These are phyloP conservation scores for Cheilosia grossa DNA, from an alignment of 2,888 invertebrate genomes.

Conservation along the genomic window DNA sequence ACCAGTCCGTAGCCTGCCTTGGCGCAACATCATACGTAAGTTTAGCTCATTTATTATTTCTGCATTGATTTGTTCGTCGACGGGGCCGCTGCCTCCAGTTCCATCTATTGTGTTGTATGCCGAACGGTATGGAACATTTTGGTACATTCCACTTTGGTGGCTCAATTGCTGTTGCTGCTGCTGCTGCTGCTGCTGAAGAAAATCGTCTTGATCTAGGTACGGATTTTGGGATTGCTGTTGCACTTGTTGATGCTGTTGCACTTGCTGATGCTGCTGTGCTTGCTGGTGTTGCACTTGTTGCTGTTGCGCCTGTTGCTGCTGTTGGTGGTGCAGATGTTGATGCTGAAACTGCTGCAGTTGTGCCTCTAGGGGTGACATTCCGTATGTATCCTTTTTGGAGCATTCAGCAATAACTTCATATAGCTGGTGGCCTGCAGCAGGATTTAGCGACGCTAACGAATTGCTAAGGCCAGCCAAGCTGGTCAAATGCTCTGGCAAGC, in stretches of 20 bases:
- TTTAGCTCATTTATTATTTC: constrained; percentile 80
- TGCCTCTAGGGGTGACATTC: constrained; percentile 43
- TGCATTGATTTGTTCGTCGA: constrained; percentile 74
- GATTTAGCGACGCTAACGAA: constrained; percentile 79
- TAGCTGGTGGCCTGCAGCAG: constrained; percentile 79
- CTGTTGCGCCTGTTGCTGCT: constrained; percentile 57
- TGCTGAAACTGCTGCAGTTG: constrained; percentile 74
- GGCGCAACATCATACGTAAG: constrained; percentile 79
- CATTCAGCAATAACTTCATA: constrained; percentile 79
- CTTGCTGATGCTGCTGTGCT: constrained; percentile 63
- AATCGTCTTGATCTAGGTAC: constrained; percentile 46
- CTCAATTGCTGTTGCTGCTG: constrained; percentile 50
- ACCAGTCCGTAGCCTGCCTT: constrained; percentile 67
- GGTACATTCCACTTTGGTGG: constrained; percentile 51
- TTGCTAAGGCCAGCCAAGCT: constrained; percentile 80
- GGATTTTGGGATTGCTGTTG: constrained; percentile 48
- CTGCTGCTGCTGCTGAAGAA: constrained; percentile 44
- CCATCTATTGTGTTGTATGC: constrained; percentile 44
- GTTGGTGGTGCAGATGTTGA: constrained; percentile 44
- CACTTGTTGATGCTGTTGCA: constrained; percentile 60
- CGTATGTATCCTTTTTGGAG: constrained; percentile 77
- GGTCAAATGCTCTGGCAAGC: constrained; percentile 80
- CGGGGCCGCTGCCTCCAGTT: constrained; percentile 12
- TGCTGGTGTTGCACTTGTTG: constrained; percentile 54
- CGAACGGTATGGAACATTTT: constrained; percentile 55